phyloP scores from a whole-genome alignment of 2,888 invertebrate genomes.

The Clunio marinus region DNA sequence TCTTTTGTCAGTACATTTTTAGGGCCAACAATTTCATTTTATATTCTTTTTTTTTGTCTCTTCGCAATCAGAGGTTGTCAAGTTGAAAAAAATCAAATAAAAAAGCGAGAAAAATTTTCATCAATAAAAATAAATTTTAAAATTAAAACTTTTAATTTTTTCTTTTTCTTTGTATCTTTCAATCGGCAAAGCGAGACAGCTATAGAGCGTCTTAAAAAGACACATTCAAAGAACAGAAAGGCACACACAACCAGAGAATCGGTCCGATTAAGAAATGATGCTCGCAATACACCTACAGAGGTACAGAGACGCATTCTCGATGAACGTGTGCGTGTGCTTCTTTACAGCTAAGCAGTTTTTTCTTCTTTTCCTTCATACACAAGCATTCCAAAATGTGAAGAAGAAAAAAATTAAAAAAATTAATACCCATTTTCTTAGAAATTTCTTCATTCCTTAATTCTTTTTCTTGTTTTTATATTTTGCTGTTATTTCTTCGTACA shows the following conservation, averaged over 20 bases:
- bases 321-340: not conserved
- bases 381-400: not conserved
- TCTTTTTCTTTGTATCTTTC: constrained; percentile 3
- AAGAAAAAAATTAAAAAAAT: constrained; percentile 19
- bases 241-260: not conserved
- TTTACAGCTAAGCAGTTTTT: not conserved
- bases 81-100: not conserved
- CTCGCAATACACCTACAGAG: constrained; percentile 28
- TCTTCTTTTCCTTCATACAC: constrained; percentile 8
- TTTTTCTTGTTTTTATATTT: constrained; percentile 21
- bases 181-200: constrained; percentile 1
- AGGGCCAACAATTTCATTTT: no score
- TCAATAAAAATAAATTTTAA: constrained; percentile 10
- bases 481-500: constrained; percentile 10
- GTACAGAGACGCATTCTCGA: not conserved
- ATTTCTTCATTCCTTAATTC: constrained; percentile 25
- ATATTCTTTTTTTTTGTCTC: no score
- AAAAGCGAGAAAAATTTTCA: not conserved
- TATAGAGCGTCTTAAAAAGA: not conserved
- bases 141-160: constrained; percentile 14
- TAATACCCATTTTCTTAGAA: constrained; percentile 39
- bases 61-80: no score
- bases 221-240: no score
- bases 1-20: not conserved
- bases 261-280: not conserved